Percentiles rank a stretch among this genome's conserved stretches.
Evolutionary conservation across 2,113 vertebrate species (phyloP).

Genomic region (Stictonetta naevosa): DNA sequence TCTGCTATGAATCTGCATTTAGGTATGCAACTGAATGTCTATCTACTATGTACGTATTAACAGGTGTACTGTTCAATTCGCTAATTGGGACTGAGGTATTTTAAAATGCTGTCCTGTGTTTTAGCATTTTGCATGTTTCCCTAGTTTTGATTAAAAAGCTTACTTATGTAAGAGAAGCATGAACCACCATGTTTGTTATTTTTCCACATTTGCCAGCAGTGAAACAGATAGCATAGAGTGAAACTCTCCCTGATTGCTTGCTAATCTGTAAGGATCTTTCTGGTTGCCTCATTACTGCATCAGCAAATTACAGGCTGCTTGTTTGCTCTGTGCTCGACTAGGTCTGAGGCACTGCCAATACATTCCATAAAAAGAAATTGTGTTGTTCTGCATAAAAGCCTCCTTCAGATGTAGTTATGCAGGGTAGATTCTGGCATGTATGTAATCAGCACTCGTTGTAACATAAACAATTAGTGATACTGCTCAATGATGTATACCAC

Average conservation of each 20-base stretch:
- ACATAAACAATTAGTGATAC: not conserved
- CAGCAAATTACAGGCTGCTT: conserved; percentile 3
- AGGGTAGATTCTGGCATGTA: not conserved
- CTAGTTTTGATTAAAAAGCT: not conserved
- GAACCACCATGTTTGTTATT: not conserved
- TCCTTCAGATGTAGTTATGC: not conserved
- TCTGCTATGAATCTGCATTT: conserved; percentile 38
- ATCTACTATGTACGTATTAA: not conserved
- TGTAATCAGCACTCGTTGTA: not conserved
- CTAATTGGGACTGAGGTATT: not conserved
- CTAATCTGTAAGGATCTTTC: conserved; percentile 11
- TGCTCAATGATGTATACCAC: rapidly evolving
- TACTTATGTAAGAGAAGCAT: not conserved
- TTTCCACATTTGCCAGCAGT: not conserved
- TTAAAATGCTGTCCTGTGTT: conserved; percentile 17
- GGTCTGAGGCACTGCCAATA: not conserved
- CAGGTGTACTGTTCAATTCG: not conserved
- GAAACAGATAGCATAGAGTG: not conserved
- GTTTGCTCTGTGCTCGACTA: not conserved
- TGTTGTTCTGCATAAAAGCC: not conserved
- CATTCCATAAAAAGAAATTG: not conserved
- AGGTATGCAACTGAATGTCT: not conserved
- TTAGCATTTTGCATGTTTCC: not conserved
- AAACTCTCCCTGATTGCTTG: not conserved
- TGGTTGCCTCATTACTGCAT: not conserved